phyloP scores from a whole-genome alignment of 2,113 vertebrate species.

The Trichechus manatus region DNA sequence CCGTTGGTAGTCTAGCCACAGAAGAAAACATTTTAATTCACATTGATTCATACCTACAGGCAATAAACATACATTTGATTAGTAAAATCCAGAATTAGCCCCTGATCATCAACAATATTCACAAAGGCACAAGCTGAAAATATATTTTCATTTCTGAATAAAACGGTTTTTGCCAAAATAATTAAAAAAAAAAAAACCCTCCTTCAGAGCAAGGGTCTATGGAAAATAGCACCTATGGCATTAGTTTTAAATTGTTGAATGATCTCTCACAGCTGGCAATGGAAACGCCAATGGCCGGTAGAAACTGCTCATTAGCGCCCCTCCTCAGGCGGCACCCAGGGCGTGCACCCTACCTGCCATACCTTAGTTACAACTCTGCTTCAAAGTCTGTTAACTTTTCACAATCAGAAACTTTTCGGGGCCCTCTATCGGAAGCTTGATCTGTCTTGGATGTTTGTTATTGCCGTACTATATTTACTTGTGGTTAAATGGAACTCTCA shows the following conservation, averaged over 20 bases:
- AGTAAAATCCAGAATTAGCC: neutral
- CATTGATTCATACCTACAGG: neutral
- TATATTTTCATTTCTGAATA: conserved; percentile 78
- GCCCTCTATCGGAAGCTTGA: conserved; percentile 73
- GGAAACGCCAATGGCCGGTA: too few species aligned
- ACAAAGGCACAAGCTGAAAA: conserved; percentile 73
- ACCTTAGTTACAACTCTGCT: neutral
- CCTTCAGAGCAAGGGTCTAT: too few species aligned
- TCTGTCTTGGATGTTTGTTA: conserved; percentile 82
- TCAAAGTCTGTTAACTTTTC: conserved; percentile 84
- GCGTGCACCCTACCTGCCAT: too few species aligned
- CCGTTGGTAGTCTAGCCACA: neutral
- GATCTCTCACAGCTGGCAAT: too few species aligned
- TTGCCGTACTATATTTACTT: conserved; percentile 76
- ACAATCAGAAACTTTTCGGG: conserved; percentile 70
- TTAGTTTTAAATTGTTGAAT: neutral
- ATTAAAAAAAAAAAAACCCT: conserved; percentile 55
- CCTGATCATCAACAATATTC: conserved; percentile 56
- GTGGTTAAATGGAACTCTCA: conserved; percentile 64
- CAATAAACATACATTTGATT: neutral
- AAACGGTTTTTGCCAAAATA: conserved; percentile 76
- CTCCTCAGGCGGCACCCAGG: too few species aligned
- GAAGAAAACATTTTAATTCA: conserved; percentile 48
- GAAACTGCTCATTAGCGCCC: too few species aligned
- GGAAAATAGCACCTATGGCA: too few species aligned